A percentile compares a stretch with the other conserved stretches of the same genome.
These are phyloP conservation scores for Marronus borbonicus DNA, from an alignment of 2,888 invertebrate species.

Conservation along the genomic window DNA sequence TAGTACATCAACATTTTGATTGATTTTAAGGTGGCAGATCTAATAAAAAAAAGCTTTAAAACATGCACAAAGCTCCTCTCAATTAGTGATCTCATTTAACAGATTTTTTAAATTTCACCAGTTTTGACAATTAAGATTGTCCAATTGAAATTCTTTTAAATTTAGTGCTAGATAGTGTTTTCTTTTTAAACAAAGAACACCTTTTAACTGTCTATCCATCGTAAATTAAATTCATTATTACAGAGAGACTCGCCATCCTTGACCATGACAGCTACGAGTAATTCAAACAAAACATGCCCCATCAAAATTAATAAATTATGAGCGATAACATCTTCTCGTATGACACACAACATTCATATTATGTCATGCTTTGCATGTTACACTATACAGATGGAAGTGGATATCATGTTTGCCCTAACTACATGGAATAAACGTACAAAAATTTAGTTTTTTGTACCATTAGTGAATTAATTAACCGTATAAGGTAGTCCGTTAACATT, in stretches of 20 bases:
- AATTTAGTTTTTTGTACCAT: neutral
- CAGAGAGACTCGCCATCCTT: neutral
- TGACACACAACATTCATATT: constrained; percentile 6
- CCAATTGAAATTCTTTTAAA: too few relatives aligned
- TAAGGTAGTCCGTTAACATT: neutral
- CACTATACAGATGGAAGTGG: neutral
- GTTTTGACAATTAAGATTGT: too few relatives aligned
- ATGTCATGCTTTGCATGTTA: neutral
- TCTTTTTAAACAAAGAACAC: too few relatives aligned
- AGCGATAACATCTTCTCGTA: neutral
- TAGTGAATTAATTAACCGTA: neutral
- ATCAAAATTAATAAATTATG: neutral
- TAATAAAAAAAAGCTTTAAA: too few relatives aligned
- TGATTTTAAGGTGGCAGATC: too few relatives aligned
- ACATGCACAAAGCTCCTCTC: too few relatives aligned
- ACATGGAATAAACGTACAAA: neutral
- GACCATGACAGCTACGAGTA: neutral
- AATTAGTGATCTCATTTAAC: too few relatives aligned
- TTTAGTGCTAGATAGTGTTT: too few relatives aligned
- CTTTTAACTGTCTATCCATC: too few relatives aligned
- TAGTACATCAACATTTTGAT: too few relatives aligned
- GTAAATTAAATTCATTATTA: too few relatives aligned
- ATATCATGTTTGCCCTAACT: neutral
- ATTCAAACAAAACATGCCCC: neutral
- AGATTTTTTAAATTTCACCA: too few relatives aligned